Evolutionary conservation across 53 echinoderm and acorn worm genomes (phyloP), one percentile per base, ranked within the genome.

Genomic region (Holothuria scabra): DNA sequence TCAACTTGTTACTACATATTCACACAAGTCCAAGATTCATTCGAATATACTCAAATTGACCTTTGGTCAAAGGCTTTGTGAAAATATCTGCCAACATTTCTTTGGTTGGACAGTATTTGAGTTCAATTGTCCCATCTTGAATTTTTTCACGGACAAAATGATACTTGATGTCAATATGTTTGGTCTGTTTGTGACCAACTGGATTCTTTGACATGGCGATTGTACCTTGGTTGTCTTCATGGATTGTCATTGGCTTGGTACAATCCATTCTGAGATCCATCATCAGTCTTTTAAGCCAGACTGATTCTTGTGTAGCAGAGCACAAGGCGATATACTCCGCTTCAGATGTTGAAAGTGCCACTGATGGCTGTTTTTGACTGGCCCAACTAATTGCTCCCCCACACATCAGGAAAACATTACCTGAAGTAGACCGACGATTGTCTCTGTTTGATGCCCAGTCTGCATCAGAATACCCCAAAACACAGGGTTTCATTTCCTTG

Each of bases 301-400:
- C 61, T 60, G 61, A 7, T 60, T 60, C 61, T 60, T 60, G 61
- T 60, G 61, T 60, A 60, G 61, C 12, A 60, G 61, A 60, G 25
- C 25, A 60, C 14, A 60, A 60, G 61, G 61, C 61, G 25, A 60
- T 60, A 60, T 60, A 60, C 25, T 60, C 61, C 14, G 61, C 61
- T 16, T 60, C 61, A 8, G 61, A 60, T 60, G 61, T 60, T 6
- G 5, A 60, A 7, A 60, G 61, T 60, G 5, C 61, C 61, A 60
- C 61, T 60, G 61, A 60, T 60, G 5, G 61, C 25, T 60, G 61
- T 60, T 60, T 7, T 25, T 60, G 61, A 60, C 61, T 60, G n/a
- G 61, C 25, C 61, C 61, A 60, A 60, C 22, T 60, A 60, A 7
- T 44, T 7, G 14, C 14, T n/a, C 8, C 8, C 61, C 25, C 12